Evolutionary conservation across 2,797 vertebrate genomes (phyloP).

Genomic region (Lacerta bilineata): DNA sequence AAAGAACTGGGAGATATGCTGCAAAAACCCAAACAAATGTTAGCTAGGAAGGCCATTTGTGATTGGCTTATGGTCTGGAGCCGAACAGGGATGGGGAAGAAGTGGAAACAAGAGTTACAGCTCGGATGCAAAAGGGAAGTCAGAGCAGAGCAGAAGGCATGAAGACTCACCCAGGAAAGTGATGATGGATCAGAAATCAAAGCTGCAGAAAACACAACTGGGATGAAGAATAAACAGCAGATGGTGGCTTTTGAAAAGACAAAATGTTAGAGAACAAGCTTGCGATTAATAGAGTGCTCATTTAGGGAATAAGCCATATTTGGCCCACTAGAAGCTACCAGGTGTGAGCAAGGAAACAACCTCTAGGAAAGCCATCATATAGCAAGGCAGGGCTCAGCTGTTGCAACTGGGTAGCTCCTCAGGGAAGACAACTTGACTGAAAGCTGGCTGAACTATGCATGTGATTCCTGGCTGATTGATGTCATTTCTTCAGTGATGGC

Average conservation of each 20-base stretch:
- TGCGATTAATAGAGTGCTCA: not conserved
- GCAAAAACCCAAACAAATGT: too few relatives aligned
- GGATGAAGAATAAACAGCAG: constrained; percentile 5
- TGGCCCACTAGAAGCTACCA: constrained; percentile 8
- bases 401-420: not conserved
- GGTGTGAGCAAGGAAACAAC: constrained; percentile 16
- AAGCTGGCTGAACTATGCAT: not conserved
- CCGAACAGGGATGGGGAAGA: too few relatives aligned
- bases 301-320: not conserved
- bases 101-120: not conserved
- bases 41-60: too few relatives aligned
- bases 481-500: not conserved
- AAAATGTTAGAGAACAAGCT: constrained; percentile 5
- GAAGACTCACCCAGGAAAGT: not conserved
- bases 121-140: not conserved
- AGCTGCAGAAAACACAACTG: not conserved
- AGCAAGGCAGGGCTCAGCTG: constrained; percentile 2
- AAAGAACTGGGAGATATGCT: too few relatives aligned
- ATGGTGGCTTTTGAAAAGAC: constrained; percentile 2
- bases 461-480: not conserved
- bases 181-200: not conserved
- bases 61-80: not conserved
- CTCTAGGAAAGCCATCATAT: not conserved
- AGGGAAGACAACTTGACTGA: constrained; percentile 7
- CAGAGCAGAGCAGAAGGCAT: constrained; percentile 9